phyloP scores from a whole-genome alignment of 2,113 vertebrate species.

The Notechis scutatus region DNA sequence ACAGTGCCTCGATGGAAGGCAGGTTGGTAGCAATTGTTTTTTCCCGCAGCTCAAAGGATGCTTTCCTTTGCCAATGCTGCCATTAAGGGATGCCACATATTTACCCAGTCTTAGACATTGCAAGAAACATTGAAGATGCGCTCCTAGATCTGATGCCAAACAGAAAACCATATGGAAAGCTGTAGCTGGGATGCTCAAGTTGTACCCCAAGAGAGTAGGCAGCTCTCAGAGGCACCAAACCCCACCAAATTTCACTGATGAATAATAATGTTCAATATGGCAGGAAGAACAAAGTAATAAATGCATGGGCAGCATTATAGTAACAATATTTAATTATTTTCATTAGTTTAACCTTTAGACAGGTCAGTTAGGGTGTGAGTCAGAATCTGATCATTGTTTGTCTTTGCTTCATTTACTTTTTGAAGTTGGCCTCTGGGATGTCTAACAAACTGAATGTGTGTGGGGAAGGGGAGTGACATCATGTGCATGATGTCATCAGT shows the following conservation, averaged over 20 bases:
- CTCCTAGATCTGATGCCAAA: neutral
- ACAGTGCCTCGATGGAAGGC: too few relatives aligned
- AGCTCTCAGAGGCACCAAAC: neutral
- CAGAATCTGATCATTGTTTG: neutral
- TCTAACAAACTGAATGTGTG: neutral
- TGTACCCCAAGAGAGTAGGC: neutral
- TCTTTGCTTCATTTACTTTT: neutral
- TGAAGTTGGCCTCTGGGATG: neutral
- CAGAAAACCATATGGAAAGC: neutral
- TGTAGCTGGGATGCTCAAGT: neutral
- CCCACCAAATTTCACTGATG: neutral
- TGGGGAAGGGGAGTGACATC: neutral
- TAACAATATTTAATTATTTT: neutral
- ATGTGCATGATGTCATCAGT: neutral
- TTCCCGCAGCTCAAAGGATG: too few relatives aligned
- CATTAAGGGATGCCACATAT: neutral
- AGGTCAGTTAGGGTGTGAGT: neutral
- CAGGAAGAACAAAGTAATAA: neutral
- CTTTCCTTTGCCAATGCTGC: neutral
- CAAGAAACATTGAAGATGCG: too few relatives aligned
- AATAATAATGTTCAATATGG: neutral
- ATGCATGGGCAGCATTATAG: neutral
- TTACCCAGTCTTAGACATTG: neutral
- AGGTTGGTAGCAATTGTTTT: too few relatives aligned
- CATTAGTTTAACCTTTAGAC: neutral